Conservation (phyloP, 2,888 invertebrate species). For the Epinotia ramella region DNA sequence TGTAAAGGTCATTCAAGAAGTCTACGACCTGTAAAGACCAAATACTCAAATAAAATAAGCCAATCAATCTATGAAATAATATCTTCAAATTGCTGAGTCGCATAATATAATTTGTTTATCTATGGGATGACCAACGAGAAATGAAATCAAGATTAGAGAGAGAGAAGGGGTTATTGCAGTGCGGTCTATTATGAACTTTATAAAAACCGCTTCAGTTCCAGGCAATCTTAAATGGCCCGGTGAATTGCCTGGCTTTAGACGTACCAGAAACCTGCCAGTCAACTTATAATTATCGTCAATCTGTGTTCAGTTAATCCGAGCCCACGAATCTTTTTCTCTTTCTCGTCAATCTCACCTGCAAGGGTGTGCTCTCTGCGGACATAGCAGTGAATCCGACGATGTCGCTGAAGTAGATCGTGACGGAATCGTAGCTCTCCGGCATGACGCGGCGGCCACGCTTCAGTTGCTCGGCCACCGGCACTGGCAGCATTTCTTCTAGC, state of each 20-base stretch:
- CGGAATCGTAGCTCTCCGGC: slow-evolving; percentile 95
- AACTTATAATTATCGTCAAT: no score
- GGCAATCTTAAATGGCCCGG: neutral
- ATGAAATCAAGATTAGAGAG: no score
- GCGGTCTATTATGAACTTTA: neutral
- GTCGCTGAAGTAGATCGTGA: slow-evolving; percentile 97
- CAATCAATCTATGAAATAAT: no score
- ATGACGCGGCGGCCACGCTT: slow-evolving; percentile 95
- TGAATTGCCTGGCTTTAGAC: neutral
- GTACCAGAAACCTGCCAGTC: no score
- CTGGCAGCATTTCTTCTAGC: slow-evolving; percentile 94
- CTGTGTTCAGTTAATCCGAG: no score
- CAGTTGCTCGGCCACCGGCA: slow-evolving; percentile 96
- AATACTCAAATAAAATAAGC: neutral
- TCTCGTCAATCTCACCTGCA: slow-evolving; percentile 83
- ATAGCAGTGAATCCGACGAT: slow-evolving; percentile 97
- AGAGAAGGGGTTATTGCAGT: no score
- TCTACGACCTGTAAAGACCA: slow-evolving; percentile 90
- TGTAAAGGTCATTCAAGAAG: slow-evolving; percentile 97
- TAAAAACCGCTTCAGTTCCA: neutral
- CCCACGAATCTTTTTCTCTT: no score
- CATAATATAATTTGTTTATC: no score
- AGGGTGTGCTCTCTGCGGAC: slow-evolving; percentile 96
- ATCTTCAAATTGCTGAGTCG: no score
- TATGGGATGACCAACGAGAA: no score